Evolutionary conservation across 2,113 vertebrate genomes (phyloP).

Genomic region (Caloenas nicobarica): DNA sequence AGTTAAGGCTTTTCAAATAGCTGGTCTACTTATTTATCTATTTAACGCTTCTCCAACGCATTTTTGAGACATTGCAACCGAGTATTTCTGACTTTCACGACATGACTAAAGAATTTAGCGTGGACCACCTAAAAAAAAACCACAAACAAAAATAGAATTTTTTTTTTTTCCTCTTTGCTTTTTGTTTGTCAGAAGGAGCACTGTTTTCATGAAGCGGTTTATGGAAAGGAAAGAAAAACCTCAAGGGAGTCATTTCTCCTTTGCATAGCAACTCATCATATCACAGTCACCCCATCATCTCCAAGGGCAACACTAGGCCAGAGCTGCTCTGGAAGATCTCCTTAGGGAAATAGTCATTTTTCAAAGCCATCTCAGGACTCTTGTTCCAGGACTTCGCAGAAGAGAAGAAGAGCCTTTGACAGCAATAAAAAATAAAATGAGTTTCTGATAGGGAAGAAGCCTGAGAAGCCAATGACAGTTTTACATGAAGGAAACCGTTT

Average conservation of each 20-base stretch:
- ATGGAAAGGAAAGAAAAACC: not conserved
- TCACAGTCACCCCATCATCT: constrained; percentile 12
- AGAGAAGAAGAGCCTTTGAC: not conserved
- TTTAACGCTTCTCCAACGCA: not conserved
- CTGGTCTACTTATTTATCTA: not conserved
- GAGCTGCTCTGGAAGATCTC: not conserved
- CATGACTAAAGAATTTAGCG: not conserved
- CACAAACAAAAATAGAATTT: not conserved
- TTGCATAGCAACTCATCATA: constrained; percentile 36
- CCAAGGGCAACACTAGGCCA: constrained; percentile 20
- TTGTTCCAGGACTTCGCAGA: not conserved
- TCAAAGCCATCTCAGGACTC: not conserved
- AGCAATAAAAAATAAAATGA: not conserved
- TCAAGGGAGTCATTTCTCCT: constrained; percentile 44
- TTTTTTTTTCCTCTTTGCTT: not conserved
- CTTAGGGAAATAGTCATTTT: not conserved
- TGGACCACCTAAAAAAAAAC: not conserved
- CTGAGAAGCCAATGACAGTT: not conserved
- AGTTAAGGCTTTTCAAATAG: not conserved
- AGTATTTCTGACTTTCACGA: not conserved
- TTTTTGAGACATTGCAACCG: not conserved
- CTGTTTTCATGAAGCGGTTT: not conserved
- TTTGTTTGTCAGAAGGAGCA: not conserved
- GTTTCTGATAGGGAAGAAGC: not conserved
- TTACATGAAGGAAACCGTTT: not conserved